These are phyloP conservation scores for Hydrozoanthus gracilis DNA, from an alignment of 92 coral and sea anemone species.

Conservation along the genomic window DNA sequence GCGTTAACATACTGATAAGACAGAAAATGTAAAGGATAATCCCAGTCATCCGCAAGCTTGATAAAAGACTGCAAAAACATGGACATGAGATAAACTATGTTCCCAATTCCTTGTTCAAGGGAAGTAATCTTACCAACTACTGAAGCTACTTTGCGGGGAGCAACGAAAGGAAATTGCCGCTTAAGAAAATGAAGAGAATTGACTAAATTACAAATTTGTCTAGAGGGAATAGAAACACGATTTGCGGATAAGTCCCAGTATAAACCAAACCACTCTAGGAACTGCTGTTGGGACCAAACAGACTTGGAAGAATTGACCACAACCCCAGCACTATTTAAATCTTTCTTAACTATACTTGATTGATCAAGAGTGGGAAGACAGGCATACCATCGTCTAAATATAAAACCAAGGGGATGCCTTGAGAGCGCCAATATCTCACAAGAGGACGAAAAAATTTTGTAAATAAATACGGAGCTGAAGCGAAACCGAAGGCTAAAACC, in stretches of 20 bases:
- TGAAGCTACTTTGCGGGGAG: slow-evolving; percentile 44
- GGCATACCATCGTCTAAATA: slow-evolving; percentile 50
- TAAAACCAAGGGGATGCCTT: too few relatives aligned
- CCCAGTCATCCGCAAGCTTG: slow-evolving; percentile 38
- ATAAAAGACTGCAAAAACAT: slow-evolving; percentile 42
- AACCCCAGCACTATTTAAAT: background rate
- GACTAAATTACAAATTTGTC: background rate
- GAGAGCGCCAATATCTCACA: too few relatives aligned
- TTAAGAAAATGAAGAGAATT: slow-evolving; percentile 30
- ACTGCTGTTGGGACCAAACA: slow-evolving; percentile 37
- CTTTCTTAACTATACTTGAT: slow-evolving; percentile 24
- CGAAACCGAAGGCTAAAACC: slow-evolving; percentile 42
- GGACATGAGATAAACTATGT: slow-evolving; percentile 46
- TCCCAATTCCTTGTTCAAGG: slow-evolving; percentile 43
- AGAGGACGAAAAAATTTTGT: slow-evolving; percentile 42
- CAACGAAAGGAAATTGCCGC: slow-evolving; percentile 24
- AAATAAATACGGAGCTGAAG: slow-evolving; percentile 48
- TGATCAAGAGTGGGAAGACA: slow-evolving; percentile 22
- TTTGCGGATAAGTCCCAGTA: slow-evolving; percentile 33
- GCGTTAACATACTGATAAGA: slow-evolving; percentile 36
- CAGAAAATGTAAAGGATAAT: too few relatives aligned
- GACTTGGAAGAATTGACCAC: slow-evolving; percentile 29
- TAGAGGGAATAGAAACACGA: slow-evolving; percentile 30
- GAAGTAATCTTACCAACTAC: slow-evolving; percentile 34
- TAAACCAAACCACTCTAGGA: slow-evolving; percentile 46